A percentile compares a stretch with the other conserved stretches of the same genome.
Conservation (phyloP, 2,888 invertebrate genomes). For the Lepidonotus clava region DNA sequence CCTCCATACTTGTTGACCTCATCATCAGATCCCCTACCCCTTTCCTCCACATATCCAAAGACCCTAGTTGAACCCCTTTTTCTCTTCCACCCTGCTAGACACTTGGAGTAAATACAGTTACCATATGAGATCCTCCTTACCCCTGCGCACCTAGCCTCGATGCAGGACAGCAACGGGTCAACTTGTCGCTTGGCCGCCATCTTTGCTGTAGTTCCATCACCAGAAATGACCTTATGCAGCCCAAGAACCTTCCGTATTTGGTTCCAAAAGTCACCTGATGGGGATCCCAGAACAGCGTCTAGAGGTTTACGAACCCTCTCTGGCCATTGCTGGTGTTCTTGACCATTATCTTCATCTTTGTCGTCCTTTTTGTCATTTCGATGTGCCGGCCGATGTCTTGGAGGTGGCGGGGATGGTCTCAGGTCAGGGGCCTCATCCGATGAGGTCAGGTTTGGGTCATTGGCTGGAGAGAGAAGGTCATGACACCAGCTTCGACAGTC, state of each 20-base stretch:
- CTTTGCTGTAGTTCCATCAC: no score
- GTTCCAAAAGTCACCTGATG: no score
- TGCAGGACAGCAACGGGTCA: constrained; percentile 52
- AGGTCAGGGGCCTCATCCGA: background rate
- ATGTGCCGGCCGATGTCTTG: no score
- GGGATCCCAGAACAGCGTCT: no score
- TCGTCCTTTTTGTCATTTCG: no score
- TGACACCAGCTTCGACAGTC: background rate
- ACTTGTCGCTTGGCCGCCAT: constrained; percentile 44
- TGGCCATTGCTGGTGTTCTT: no score
- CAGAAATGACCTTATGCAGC: no score
- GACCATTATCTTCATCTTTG: no score
- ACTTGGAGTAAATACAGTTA: constrained; percentile 40
- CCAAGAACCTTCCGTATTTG: no score
- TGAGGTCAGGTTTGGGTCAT: background rate
- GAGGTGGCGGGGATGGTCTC: background rate
- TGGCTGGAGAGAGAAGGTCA: background rate
- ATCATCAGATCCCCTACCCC: background rate
- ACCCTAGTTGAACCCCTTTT: background rate
- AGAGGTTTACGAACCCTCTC: no score
- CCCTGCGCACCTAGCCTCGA: constrained; percentile 49
- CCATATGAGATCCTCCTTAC: background rate
- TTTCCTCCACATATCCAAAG: background rate
- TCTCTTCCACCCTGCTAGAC: constrained; percentile 35
- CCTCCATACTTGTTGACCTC: no score